Evolutionary conservation across 1,140 invertebrate species (phyloP), one percentile per base, ranked within the genome.

Genomic region (Dreissena rostriformis): DNA sequence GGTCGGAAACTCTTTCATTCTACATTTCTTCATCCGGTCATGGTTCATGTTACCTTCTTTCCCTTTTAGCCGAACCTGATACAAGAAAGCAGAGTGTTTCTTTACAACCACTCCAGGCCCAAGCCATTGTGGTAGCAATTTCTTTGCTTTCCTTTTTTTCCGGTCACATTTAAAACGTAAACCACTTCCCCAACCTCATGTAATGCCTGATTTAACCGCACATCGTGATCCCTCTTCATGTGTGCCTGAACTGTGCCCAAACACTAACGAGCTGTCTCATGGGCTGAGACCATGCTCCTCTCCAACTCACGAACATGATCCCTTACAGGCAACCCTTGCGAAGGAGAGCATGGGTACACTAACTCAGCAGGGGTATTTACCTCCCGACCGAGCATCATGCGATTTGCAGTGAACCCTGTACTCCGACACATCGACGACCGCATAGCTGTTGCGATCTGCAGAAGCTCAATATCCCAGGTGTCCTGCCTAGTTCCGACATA

Each of bases 11-110:
- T 68, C 29, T 68, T 17, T 24, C 19, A 17, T 19, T 68, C 26
- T 68, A 28, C 26, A 68, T 68, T 22, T 19, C 26, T 68, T 39
- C 67, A 68, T 68, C 67, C 67, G 22, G 67, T 68, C 67, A 68
- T 68, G 67, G 26, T 68, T 68, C 17, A 68, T n/a, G 17, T 28
- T 39, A 19, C 5, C 1, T 19, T 22, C 24, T 12, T 61, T 61
- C 22, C 17, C 17, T 24, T 61, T 61, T 12, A 61, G 17, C 22
- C 57, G 17, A 4, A 61, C 57, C 57, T 61, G 17, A 61, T 61
- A 61, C 17, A 61, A 12, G 57, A n/a, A 61, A n/a, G 57, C 17
- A 61, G 53, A 57, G 53, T 57, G 19, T 19, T 57, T 57, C 53
- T 19, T 57, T 57, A 14, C 12, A 12, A 57, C 53, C 53, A 57